A percentile compares a stretch with the other conserved stretches of the same genome.
phyloP scores from a whole-genome alignment of 2,888 invertebrate species.

The Cryptosula pallasiana region DNA sequence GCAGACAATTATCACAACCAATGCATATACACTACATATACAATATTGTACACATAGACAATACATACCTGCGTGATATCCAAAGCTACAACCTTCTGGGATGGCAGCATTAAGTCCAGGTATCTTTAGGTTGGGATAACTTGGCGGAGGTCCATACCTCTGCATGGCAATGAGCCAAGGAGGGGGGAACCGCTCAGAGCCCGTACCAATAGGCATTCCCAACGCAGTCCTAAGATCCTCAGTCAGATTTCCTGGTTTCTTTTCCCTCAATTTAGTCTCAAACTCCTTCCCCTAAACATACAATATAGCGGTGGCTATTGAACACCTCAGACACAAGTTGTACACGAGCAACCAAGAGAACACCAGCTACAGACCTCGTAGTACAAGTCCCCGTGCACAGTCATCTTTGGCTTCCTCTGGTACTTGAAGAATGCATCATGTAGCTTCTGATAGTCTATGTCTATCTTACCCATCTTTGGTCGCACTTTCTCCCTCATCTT shows the following conservation, averaged over 20 bases:
- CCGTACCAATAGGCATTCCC: constrained; percentile 96
- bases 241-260: constrained; percentile 94
- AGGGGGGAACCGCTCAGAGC: constrained; percentile 65
- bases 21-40: too few species aligned
- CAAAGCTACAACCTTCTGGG: constrained; percentile 92
- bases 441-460: constrained; percentile 98
- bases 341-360: background rate
- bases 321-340: background rate
- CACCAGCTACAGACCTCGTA: constrained; percentile 64
- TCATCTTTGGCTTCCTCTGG: constrained; percentile 99
- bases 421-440: constrained; percentile 99
- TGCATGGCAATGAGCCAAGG: constrained; percentile 97
- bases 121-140: constrained; percentile 96
- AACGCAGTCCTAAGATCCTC: constrained; percentile 92
- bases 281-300: constrained; percentile 78
- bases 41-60: background rate
- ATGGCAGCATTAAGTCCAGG: constrained; percentile 97
- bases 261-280: constrained; percentile 92
- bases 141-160: constrained; percentile 96
- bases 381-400: constrained; percentile 96
- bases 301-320: too few species aligned
- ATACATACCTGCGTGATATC: constrained; percentile 82
- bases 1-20: too few species aligned
- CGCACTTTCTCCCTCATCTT: constrained; percentile 95
- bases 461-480: constrained; percentile 97